Percentiles rank a stretch among this genome's conserved stretches.
Evolutionary conservation across 92 coral and sea anemone genomes (phyloP).

Genomic region (Paragorgia papillata): DNA sequence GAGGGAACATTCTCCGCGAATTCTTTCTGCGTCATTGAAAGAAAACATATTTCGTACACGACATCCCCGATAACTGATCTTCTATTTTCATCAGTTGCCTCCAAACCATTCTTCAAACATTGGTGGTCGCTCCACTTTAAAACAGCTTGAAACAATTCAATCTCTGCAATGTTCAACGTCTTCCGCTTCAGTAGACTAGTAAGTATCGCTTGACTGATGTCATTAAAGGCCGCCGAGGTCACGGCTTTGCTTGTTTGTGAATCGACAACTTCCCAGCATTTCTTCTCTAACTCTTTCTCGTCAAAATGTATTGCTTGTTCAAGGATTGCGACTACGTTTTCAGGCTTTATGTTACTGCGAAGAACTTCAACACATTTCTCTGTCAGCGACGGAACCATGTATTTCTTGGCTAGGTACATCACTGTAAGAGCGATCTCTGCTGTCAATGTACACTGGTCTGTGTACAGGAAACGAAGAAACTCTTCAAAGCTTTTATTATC

Average conservation of each 20-base stretch:
- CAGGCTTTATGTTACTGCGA: constrained; percentile 23
- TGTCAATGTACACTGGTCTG: constrained; percentile 23
- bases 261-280: constrained; percentile 65
- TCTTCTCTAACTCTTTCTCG: constrained; percentile 40
- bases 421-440: constrained; percentile 34
- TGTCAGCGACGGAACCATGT: too few relatives aligned
- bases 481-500: too few relatives aligned
- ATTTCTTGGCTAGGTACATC: too few relatives aligned
- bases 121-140: too few relatives aligned
- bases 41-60: constrained; percentile 70
- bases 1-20: constrained; percentile 45
- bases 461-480: too few relatives aligned
- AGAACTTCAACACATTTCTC: constrained; percentile 45
- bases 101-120: too few relatives aligned
- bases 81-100: too few relatives aligned
- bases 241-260: constrained; percentile 36
- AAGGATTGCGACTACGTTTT: constrained; percentile 55
- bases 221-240: too few relatives aligned
- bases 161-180: constrained; percentile 63
- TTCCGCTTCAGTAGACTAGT: constrained; percentile 57
- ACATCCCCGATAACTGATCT: too few relatives aligned
- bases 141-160: constrained; percentile 68
- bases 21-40: constrained; percentile 62
- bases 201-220: constrained; percentile 51
- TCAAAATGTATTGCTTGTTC: constrained; percentile 49